Conservation (phyloP, 2,888 invertebrate genomes). For the Leptopilina drosophilae region DNA sequence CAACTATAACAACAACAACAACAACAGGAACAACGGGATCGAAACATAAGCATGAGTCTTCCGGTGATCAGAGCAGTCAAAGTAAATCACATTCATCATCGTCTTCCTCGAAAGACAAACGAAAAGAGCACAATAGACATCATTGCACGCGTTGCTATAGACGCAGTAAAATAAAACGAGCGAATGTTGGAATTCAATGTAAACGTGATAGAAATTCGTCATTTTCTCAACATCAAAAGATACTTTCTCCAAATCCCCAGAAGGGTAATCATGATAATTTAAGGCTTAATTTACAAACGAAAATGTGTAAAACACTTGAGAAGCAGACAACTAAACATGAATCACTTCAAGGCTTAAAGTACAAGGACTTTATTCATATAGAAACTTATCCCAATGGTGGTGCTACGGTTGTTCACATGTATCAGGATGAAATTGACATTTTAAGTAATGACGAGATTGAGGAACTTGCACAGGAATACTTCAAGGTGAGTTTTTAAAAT, state of each 20-base stretch:
- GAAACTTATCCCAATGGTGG: slow-evolving; percentile 97
- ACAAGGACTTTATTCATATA: slow-evolving; percentile 87
- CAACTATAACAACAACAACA: no score
- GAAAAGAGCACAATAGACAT: slow-evolving; percentile 69
- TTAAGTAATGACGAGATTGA: slow-evolving; percentile 85
- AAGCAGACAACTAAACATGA: slow-evolving; percentile 64
- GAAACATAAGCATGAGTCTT: slow-evolving; percentile 43
- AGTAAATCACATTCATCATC: slow-evolving; percentile 64
- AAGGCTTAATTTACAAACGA: slow-evolving; percentile 71
- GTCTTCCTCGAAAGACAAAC: slow-evolving; percentile 70
- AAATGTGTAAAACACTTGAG: slow-evolving; percentile 67
- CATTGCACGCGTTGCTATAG: slow-evolving; percentile 84
- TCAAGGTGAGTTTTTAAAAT: slow-evolving; percentile 82
- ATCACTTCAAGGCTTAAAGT: slow-evolving; percentile 80
- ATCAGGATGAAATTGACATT: slow-evolving; percentile 92
- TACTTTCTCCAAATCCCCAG: slow-evolving; percentile 53
- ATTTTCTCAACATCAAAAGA: slow-evolving; percentile 63
- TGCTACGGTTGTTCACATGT: slow-evolving; percentile 92
- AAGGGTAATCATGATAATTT: slow-evolving; percentile 70
- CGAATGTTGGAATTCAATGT: slow-evolving; percentile 86
- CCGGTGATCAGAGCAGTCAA: slow-evolving; percentile 41
- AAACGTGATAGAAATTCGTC: slow-evolving; percentile 78
- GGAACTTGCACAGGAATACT: slow-evolving; percentile 91
- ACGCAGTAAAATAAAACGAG: slow-evolving; percentile 84
- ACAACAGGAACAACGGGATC: slow-evolving; percentile 24